These are phyloP conservation scores for Eulemur rubriventer DNA, from an alignment of 2,797 vertebrate genomes.

Conservation along the genomic window DNA sequence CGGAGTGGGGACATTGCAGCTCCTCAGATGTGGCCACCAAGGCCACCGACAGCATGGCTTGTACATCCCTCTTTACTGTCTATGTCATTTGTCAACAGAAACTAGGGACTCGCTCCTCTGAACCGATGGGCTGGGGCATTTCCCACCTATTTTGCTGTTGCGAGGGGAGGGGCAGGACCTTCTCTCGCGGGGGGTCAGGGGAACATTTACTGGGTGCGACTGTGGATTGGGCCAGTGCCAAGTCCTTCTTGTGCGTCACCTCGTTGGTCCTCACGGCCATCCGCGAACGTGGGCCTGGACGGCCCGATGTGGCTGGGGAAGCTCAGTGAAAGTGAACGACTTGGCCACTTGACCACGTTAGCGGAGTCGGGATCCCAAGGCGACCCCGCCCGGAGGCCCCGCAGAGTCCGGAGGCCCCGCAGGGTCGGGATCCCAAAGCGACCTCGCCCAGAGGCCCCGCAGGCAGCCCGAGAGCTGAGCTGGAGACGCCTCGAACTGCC, in stretches of 20 bases:
- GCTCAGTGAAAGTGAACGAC: not conserved
- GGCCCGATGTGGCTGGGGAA: not conserved
- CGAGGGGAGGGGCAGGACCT: not conserved
- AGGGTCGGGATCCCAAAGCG: not conserved
- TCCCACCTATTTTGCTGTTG: not conserved
- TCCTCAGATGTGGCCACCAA: not conserved
- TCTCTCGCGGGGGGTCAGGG: accelerated
- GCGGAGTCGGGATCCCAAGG: not conserved
- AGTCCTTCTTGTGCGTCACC: too few relatives aligned
- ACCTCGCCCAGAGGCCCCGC: too few relatives aligned
- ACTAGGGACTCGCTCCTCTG: not conserved
- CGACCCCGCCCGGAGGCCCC: too few relatives aligned
- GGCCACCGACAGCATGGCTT: not conserved
- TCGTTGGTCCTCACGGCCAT: accelerated
- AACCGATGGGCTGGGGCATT: not conserved
- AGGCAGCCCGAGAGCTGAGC: not conserved
- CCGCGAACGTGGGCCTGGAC: not conserved
- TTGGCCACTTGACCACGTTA: not conserved
- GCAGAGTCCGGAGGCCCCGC: too few relatives aligned
- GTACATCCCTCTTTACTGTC: accelerated
- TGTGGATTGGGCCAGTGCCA: accelerated
- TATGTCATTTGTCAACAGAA: not conserved
- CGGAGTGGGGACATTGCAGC: not conserved
- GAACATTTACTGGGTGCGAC: accelerated
- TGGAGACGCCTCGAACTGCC: not conserved